phyloP scores from a whole-genome alignment of 2,113 vertebrate genomes.

The Myotis davidii region DNA sequence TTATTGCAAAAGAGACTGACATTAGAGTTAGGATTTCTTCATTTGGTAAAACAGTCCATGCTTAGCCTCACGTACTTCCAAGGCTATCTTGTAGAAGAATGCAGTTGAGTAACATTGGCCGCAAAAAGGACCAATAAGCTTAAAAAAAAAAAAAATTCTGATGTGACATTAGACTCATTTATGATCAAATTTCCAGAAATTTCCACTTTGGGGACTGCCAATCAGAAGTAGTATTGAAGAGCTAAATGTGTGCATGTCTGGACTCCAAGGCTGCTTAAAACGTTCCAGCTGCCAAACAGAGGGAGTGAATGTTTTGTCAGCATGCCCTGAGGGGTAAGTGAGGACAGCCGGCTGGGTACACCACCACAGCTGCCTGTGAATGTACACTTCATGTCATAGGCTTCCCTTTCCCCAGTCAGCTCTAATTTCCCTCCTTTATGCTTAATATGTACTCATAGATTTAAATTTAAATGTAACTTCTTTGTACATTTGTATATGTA shows the following conservation, averaged over 20 bases:
- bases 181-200: constrained; percentile 44
- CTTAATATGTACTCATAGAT: background rate
- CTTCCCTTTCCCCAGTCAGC: background rate
- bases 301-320: constrained; percentile 38
- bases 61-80: background rate
- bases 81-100: background rate
- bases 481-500: background rate
- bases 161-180: background rate
- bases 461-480: background rate
- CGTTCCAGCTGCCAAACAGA: constrained; percentile 58
- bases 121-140: background rate
- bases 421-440: background rate
- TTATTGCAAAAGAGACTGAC: background rate
- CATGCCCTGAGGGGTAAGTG: constrained; percentile 44
- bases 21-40: background rate
- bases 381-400: background rate
- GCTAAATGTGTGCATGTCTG: constrained; percentile 65
- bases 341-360: constrained; percentile 46
- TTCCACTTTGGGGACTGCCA: constrained; percentile 58
- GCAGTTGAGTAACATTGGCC: background rate
- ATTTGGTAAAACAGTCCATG: background rate
- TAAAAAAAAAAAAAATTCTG: background rate
- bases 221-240: background rate
- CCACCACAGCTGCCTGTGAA: background rate
- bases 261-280: constrained; percentile 57